phyloP scores from a whole-genome alignment of 2,113 vertebrate genomes.

The Cololabis saira region DNA sequence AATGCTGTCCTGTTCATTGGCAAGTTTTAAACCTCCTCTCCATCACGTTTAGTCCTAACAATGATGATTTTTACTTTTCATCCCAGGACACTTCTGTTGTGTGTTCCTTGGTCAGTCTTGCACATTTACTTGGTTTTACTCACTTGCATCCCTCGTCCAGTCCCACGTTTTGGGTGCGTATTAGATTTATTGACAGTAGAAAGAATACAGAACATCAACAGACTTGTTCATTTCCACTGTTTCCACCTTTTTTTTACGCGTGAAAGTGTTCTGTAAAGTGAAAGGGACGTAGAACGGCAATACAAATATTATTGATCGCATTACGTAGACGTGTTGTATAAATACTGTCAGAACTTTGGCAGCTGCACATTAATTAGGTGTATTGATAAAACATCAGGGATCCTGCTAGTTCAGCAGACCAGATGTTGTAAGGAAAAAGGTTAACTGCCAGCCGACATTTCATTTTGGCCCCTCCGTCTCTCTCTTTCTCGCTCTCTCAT shows the following conservation, averaged over 20 bases:
- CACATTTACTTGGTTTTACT: too few species aligned
- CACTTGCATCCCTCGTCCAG: too few species aligned
- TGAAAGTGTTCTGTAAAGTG: slow-evolving; percentile 33
- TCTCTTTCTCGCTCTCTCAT: slow-evolving; percentile 29
- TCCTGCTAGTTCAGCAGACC: slow-evolving; percentile 79
- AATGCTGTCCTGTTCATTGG: too few species aligned
- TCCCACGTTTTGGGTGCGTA: too few species aligned
- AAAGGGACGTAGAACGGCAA: slow-evolving; percentile 38
- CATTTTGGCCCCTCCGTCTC: slow-evolving; percentile 49
- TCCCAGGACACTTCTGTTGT: too few species aligned
- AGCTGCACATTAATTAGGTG: slow-evolving; percentile 75
- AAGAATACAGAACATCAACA: too few species aligned
- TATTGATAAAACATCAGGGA: slow-evolving; percentile 75
- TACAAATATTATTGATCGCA: slow-evolving; percentile 64
- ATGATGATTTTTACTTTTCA: too few species aligned
- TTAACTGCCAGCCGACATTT: slow-evolving; percentile 76
- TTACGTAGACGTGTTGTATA: slow-evolving; percentile 66
- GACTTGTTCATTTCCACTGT: too few species aligned
- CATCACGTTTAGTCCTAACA: too few species aligned
- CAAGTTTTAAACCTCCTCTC: too few species aligned
- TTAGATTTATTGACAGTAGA: too few species aligned
- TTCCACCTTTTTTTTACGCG: neutral
- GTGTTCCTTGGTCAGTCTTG: too few species aligned
- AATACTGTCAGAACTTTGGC: slow-evolving; percentile 73
- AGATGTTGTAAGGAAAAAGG: slow-evolving; percentile 78